These are phyloP conservation scores for Hydractinia symbiolongicarpus DNA, from an alignment of 30 jellyfish, hydroid and myxozoan genomes.

Conservation along the genomic window DNA sequence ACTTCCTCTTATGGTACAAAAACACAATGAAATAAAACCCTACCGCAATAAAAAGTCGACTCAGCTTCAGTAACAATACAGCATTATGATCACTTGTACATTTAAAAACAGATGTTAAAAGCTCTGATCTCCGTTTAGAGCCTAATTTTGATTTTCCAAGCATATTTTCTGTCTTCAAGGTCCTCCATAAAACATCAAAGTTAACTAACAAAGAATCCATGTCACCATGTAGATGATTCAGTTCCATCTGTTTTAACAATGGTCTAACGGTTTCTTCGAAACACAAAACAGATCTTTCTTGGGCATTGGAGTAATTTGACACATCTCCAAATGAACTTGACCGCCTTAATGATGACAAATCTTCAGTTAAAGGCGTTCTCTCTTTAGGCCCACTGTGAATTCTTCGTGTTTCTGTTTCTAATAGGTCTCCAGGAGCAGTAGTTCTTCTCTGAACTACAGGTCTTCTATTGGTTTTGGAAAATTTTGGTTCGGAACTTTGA, in stretches of 20 bases:
- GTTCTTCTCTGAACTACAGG: background rate
- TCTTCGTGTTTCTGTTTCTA: constrained; percentile 34
- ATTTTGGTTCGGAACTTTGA: constrained; percentile 46
- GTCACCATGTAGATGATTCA: constrained; percentile 60
- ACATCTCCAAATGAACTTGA: constrained; percentile 17
- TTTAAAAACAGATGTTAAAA: constrained; percentile 53
- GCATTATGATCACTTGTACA: constrained; percentile 55
- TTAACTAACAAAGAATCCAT: constrained; percentile 43
- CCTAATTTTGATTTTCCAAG: constrained; percentile 51
- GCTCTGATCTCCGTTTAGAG: constrained; percentile 48
- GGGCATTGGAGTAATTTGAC: constrained; percentile 5
- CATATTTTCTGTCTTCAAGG: constrained; percentile 47
- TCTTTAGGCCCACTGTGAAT: constrained; percentile 92
- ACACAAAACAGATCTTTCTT: constrained; percentile 7
- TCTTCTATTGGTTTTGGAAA: constrained; percentile 18
- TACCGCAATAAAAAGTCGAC: constrained; percentile 62
- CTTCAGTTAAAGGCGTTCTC: constrained; percentile 15
- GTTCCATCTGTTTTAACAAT: constrained; percentile 72
- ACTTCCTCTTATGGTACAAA: no score
- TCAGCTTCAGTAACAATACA: constrained; percentile 43
- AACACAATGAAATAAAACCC: background rate
- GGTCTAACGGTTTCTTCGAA: constrained; percentile 57
- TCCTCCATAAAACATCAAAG: constrained; percentile 68
- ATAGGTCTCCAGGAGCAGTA: constrained; percentile 15
- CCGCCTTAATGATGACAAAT: background rate